phyloP scores from a whole-genome alignment of 1,140 invertebrate species.

The Steinernema feltiae region DNA sequence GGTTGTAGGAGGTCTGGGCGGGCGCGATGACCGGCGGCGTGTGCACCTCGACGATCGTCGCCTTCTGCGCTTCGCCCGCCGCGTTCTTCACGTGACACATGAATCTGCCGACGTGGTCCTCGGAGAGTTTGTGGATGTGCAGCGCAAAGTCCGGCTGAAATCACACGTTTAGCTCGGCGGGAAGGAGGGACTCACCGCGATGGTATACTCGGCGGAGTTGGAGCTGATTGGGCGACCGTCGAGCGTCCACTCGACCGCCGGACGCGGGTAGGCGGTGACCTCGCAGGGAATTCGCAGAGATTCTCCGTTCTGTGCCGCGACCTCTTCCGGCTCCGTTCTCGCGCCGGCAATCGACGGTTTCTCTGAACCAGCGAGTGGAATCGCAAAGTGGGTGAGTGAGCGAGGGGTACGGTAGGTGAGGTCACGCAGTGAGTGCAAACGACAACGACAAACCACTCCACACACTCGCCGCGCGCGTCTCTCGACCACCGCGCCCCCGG shows the following conservation, averaged over 20 bases:
- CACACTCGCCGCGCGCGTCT: background rate
- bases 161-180: background rate
- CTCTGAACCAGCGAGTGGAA: conserved; percentile 29
- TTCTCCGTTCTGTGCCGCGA: conserved; percentile 38
- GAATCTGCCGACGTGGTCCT: conserved; percentile 58
- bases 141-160: conserved; percentile 59
- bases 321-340: conserved; percentile 9
- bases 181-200: conserved; percentile 54
- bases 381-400: conserved; percentile 16
- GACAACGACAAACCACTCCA: conserved; percentile 16
- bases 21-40: conserved; percentile 39
- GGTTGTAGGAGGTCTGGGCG: conserved; percentile 45
- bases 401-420: conserved; percentile 22
- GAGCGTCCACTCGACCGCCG: conserved; percentile 49
- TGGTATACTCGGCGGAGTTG: conserved; percentile 54
- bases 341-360: conserved; percentile 30
- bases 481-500: conserved; percentile 11
- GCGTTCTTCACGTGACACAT: conserved; percentile 58
- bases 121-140: conserved; percentile 58
- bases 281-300: conserved; percentile 37
- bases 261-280: conserved; percentile 54
- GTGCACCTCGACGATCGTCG: conserved; percentile 36
- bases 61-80: conserved; percentile 52
- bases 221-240: conserved; percentile 49
- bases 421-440: conserved; percentile 13